Conservation (phyloP, 2,113 vertebrate genomes). For the Phalacrocorax carbo region DNA sequence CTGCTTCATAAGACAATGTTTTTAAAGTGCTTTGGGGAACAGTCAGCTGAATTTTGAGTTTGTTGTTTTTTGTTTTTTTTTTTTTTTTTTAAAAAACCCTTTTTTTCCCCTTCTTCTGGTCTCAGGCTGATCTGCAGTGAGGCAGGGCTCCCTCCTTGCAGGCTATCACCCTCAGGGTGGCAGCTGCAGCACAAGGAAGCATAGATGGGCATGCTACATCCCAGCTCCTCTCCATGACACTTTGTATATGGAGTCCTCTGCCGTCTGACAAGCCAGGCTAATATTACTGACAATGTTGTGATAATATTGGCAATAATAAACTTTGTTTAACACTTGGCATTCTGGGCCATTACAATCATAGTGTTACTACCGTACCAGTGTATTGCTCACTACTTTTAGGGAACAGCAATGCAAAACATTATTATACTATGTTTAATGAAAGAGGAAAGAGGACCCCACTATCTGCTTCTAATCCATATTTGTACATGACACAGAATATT, state of each 20-base stretch:
- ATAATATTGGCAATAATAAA: background rate
- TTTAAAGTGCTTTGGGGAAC: background rate
- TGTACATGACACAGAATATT: background rate
- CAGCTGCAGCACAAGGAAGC: background rate
- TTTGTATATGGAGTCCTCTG: rapidly evolving
- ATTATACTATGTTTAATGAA: background rate
- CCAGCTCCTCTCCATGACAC: background rate
- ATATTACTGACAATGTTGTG: background rate
- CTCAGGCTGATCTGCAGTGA: background rate
- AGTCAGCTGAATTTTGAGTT: background rate
- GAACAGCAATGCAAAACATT: background rate
- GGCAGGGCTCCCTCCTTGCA: background rate
- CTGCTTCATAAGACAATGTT: background rate
- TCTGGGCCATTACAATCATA: background rate
- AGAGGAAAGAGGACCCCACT: background rate
- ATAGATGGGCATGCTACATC: rapidly evolving
- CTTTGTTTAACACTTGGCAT: background rate
- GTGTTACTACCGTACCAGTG: background rate
- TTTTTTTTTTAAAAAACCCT: too few relatives aligned
- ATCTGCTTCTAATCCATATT: background rate
- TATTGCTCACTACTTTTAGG: background rate
- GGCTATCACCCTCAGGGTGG: background rate
- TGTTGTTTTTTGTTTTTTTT: too few relatives aligned
- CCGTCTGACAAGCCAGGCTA: background rate
- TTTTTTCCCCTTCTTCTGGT: background rate